phyloP scores from a whole-genome alignment of 2,797 vertebrate genomes.

The Pterois miles region DNA sequence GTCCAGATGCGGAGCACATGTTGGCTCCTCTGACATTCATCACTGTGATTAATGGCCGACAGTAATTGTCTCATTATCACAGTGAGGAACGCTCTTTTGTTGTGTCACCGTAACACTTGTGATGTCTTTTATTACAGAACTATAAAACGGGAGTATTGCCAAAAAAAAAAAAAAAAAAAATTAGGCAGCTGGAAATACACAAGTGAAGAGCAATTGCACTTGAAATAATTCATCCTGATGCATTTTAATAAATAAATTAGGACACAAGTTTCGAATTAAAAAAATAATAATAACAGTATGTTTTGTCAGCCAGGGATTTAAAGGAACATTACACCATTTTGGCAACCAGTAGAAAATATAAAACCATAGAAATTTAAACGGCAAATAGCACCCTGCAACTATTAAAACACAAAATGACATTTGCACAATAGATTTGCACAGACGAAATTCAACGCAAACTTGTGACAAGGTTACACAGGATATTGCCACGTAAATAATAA shows the following conservation, averaged over 20 bases:
- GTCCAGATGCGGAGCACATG: neutral
- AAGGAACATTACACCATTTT: neutral
- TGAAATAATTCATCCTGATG: neutral
- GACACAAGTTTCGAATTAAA: neutral
- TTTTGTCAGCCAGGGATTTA: neutral
- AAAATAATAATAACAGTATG: neutral
- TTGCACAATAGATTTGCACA: neutral
- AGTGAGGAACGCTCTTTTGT: neutral
- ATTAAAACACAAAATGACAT: neutral
- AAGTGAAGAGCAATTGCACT: slow-evolving; percentile 8
- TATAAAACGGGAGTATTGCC: neutral
- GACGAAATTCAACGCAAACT: neutral
- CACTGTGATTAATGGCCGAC: slow-evolving; percentile 40
- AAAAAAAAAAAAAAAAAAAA: neutral
- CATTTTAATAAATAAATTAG: neutral
- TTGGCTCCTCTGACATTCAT: neutral
- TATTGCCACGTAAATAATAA: neutral
- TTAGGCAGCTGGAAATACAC: slow-evolving; percentile 12
- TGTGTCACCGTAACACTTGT: slow-evolving; percentile 6
- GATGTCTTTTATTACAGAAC: slow-evolving; percentile 12
- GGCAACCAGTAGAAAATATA: neutral
- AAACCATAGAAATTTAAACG: neutral
- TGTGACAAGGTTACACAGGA: neutral
- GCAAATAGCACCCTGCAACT: neutral
- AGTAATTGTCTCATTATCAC: slow-evolving; percentile 28